phyloP scores from a whole-genome alignment of 2,113 vertebrate species.

The Rostratula benghalensis region DNA sequence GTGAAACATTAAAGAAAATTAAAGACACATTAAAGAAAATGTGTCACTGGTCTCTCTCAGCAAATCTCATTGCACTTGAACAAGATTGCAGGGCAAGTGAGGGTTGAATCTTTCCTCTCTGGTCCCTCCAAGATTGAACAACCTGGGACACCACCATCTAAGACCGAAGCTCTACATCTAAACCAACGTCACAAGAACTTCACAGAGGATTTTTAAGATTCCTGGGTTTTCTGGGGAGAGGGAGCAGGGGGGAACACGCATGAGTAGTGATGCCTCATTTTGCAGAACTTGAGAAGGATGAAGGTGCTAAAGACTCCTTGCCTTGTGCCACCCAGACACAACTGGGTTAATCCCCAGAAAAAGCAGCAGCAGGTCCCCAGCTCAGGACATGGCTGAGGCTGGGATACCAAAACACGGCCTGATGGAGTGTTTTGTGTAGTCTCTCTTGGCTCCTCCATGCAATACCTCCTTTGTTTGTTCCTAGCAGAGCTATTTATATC shows the following conservation, averaged over 20 bases:
- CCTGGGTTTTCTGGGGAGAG: rapidly evolving
- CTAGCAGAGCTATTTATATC: conserved; percentile 60
- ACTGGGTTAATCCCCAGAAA: no score
- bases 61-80: background rate
- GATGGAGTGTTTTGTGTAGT: background rate
- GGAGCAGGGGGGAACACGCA: rapidly evolving
- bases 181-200: background rate
- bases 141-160: rapidly evolving
- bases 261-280: background rate
- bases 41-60: background rate
- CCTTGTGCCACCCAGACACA: background rate
- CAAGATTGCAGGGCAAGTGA: rapidly evolving
- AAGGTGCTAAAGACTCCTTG: background rate
- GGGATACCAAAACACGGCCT: background rate
- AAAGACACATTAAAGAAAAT: background rate
- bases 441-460: conserved; percentile 22
- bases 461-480: conserved; percentile 58
- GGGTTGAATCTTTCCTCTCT: background rate
- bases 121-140: background rate
- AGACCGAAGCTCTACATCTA: background rate
- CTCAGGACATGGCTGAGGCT: background rate
- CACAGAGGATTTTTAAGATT: background rate
- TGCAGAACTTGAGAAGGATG: background rate
- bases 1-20: background rate
- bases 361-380: background rate